phyloP scores from a whole-genome alignment of 2,113 vertebrate species.

The Ceratotherium simum region DNA sequence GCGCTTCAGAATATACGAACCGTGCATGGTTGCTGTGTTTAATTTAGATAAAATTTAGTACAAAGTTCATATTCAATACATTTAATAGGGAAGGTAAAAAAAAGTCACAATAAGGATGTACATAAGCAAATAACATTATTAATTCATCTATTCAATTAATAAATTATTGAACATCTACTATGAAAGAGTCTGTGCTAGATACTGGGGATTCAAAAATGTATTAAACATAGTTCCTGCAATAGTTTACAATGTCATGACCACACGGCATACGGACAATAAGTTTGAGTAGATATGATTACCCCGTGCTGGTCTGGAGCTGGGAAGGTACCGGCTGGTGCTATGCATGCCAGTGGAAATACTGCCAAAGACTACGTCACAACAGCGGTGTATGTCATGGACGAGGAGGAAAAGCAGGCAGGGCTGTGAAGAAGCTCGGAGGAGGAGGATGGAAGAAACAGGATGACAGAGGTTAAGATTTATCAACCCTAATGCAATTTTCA shows the following conservation, averaged over 20 bases:
- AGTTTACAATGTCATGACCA: neutral
- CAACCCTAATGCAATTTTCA: neutral
- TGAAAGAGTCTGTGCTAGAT: neutral
- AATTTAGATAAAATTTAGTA: neutral
- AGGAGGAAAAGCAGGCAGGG: fast-evolving
- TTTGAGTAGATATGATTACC: fast-evolving
- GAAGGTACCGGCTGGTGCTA: neutral
- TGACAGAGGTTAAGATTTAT: neutral
- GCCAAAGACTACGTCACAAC: fast-evolving
- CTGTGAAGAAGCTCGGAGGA: neutral
- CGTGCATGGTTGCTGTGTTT: neutral
- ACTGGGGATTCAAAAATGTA: neutral
- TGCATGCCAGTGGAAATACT: neutral
- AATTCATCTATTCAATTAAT: neutral
- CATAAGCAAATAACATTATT: neutral
- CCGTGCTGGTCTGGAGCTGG: neutral
- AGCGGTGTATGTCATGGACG: fast-evolving
- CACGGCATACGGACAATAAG: neutral
- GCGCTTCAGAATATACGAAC: neutral
- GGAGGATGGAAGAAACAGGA: neutral
- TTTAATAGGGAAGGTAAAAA: neutral
- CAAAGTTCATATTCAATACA: neutral
- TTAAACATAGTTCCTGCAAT: neutral
- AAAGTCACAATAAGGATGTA: neutral
- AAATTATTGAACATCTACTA: neutral